Percentiles rank a stretch among this genome's conserved stretches.
Evolutionary conservation across 1,140 invertebrate genomes (phyloP).

Genomic region (Atta cephalotes): DNA sequence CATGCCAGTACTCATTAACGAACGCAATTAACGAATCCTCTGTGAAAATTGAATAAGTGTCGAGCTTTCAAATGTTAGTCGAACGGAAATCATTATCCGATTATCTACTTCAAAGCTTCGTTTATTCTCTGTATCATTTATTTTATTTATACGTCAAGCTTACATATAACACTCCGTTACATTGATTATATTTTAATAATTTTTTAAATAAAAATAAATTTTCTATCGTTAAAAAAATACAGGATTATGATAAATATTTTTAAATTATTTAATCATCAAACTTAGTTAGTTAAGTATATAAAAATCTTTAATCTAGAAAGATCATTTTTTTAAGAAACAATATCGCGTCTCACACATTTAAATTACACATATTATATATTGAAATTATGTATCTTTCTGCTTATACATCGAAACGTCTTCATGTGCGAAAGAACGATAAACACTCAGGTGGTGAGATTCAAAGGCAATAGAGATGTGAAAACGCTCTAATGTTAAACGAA

Average conservation of each 20-base stretch:
- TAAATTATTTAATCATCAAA: not conserved
- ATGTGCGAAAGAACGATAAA: conserved; percentile 19
- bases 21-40: not conserved
- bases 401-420: conserved; percentile 14
- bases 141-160: conserved; percentile 19
- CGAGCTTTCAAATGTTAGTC: conserved; percentile 44
- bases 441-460: not conserved
- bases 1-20: conserved; percentile 13
- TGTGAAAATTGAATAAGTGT: conserved; percentile 60
- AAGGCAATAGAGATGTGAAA: conserved; percentile 15
- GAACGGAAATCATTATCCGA: conserved; percentile 41
- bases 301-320: not conserved
- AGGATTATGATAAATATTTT: not conserved
- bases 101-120: conserved; percentile 25
- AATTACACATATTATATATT: not conserved
- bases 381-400: not conserved
- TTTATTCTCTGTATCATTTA: conserved; percentile 17
- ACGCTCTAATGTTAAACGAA: conserved; percentile 74
- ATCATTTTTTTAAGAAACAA: not conserved
- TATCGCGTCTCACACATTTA: not conserved
- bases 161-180: not conserved
- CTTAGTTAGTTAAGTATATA: not conserved
- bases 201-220: conserved; percentile 6
- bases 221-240: not conserved
- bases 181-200: not conserved